Evolutionary conservation across 2,888 invertebrate species (phyloP).

Genomic region (Eutolmus rufibarbis): DNA sequence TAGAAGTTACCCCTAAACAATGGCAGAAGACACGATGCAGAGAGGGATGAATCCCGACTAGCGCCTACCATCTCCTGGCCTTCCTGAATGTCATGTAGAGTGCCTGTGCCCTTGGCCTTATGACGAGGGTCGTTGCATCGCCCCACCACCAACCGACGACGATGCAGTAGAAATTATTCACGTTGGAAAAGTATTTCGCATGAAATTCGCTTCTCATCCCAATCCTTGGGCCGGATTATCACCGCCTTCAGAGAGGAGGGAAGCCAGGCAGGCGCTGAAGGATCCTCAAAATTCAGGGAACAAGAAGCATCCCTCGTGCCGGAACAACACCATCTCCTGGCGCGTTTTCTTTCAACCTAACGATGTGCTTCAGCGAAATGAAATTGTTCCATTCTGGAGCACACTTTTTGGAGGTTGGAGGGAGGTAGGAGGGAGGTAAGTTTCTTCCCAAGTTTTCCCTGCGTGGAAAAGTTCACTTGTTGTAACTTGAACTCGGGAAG

Average conservation of each 20-base stretch:
- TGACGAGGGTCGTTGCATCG: slow-evolving; percentile 18
- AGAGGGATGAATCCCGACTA: neutral
- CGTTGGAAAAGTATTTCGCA: neutral
- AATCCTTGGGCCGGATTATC: neutral
- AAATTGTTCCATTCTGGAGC: slow-evolving; percentile 13
- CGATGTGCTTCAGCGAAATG: slow-evolving; percentile 12
- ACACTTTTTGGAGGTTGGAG: neutral
- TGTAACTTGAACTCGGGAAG: neutral
- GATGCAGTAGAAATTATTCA: neutral
- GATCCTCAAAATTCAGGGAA: slow-evolving; percentile 2
- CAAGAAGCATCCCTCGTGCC: slow-evolving; percentile 5
- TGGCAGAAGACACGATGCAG: neutral
- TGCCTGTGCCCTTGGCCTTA: slow-evolving; percentile 12
- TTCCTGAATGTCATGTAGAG: slow-evolving; percentile 6
- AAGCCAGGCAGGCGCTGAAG: neutral
- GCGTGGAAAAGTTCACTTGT: neutral
- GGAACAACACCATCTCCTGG: slow-evolving; percentile 12
- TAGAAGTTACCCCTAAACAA: neutral
- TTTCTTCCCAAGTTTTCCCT: neutral
- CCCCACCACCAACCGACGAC: neutral
- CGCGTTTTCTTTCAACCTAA: neutral
- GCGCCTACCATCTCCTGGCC: neutral
- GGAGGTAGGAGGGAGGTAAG: neutral
- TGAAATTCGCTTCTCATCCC: neutral
- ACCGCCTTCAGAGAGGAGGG: neutral